These are phyloP conservation scores for Lagocephalus sceleratus DNA, from an alignment of 2,797 vertebrate species.

Conservation along the genomic window DNA sequence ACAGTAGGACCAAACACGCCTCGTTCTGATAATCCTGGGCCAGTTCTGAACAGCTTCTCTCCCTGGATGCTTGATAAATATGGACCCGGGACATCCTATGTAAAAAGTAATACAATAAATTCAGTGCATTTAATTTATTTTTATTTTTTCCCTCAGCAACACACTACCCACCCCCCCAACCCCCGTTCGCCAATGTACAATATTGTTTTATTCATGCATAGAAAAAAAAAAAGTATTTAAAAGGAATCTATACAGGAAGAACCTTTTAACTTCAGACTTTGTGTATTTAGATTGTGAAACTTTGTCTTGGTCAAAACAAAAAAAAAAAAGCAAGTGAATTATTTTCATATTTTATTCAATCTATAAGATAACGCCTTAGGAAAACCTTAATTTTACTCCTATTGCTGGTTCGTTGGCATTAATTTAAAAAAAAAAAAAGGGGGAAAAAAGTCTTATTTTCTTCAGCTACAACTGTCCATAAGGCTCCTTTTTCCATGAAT, in stretches of 20 bases:
- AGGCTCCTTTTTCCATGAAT: constrained; percentile 84
- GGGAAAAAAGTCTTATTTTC: constrained; percentile 46
- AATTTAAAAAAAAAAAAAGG: constrained; percentile 65
- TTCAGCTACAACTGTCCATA: constrained; percentile 79
- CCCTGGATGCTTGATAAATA: constrained; percentile 65
- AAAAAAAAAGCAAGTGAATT: constrained; percentile 75
- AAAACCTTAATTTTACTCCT: constrained; percentile 76
- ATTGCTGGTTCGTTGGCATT: constrained; percentile 87
- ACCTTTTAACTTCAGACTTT: constrained; percentile 78
- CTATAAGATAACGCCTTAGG: constrained; percentile 66
- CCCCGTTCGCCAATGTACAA: constrained; percentile 78
- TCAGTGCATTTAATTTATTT: constrained; percentile 34
- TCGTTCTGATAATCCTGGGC: constrained; percentile 25
- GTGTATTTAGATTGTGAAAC: constrained; percentile 54
- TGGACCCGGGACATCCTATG: constrained; percentile 27
- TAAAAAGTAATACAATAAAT: not conserved
- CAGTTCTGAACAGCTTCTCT: constrained; percentile 23
- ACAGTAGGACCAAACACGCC: constrained; percentile 37
- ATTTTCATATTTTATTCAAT: constrained; percentile 69
- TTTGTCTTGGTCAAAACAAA: constrained; percentile 82
- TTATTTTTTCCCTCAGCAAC: constrained; percentile 45
- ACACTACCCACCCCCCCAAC: constrained; percentile 43
- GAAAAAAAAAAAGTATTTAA: constrained; percentile 87
- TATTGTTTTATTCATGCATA: constrained; percentile 83
- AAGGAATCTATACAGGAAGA: constrained; percentile 63